Evolutionary conservation across 2,113 vertebrate species (phyloP).

Genomic region (Alethe castanea): DNA sequence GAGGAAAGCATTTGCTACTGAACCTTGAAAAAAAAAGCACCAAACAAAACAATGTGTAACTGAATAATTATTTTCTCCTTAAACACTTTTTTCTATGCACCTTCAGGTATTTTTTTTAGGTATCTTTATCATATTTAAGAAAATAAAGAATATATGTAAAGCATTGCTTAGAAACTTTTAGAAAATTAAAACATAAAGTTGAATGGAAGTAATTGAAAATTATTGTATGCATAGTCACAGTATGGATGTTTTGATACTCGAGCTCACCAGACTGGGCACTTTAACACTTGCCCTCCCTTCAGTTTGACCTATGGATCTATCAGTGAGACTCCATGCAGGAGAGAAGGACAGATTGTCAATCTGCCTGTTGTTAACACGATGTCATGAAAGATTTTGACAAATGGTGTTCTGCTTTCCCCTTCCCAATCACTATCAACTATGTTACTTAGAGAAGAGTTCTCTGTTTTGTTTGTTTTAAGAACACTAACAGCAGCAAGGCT

Average conservation of each 20-base stretch:
- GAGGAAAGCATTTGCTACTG: not conserved
- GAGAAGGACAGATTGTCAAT: not conserved
- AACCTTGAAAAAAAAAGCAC: not conserved
- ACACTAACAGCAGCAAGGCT: not conserved
- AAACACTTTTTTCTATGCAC: not conserved
- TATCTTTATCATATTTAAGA: not conserved
- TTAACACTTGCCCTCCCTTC: not conserved
- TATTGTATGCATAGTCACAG: not conserved
- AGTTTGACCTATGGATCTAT: not conserved
- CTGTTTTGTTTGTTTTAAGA: not conserved
- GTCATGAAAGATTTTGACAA: not conserved
- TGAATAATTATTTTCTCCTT: not conserved
- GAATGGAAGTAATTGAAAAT: not conserved
- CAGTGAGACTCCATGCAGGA: not conserved
- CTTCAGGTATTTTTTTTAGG: not conserved
- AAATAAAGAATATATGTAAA: not conserved
- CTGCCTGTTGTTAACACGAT: not conserved
- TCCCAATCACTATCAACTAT: not conserved
- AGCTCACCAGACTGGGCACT: not conserved
- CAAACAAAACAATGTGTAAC: not conserved
- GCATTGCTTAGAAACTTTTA: not conserved
- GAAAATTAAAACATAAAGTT: not conserved
- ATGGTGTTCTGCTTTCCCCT: not conserved
- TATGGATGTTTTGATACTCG: fast-evolving
- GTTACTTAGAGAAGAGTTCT: not conserved